Base-by-base conservation (phyloP, 2,888 invertebrate species). In the Caenorhabditis uteleia region DNA sequence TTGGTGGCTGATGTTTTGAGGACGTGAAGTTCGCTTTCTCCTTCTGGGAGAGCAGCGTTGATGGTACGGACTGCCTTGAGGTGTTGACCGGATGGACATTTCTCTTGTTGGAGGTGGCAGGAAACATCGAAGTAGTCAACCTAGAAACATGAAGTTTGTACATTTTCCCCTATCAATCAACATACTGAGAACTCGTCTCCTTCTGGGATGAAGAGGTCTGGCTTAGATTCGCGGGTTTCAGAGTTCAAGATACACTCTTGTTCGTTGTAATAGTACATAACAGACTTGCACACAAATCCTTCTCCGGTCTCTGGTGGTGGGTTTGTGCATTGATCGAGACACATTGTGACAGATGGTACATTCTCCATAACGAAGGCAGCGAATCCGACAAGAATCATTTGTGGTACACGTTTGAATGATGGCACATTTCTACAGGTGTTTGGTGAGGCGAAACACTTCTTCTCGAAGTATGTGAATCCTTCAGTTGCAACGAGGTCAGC, bases 181-280 rank as follows among this genome's bases (percentile, higher is more conserved):
- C 33, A 2, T 18, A 68, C 70, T 33, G 66, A 49, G 71, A 77
- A 77, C 40, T 77, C 78, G 6, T 77, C 78, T 56, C 76, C 77
- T 54, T 83, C 83, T 33, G 78, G 74, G 42, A 82, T 80, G 75
- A 83, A 82, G 23, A 83, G 65, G 39, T 83, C 82, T 23, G 82
- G 81, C 66, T 82, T 79, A 38, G 77, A 70, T 38, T 54, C 62
- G 39, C 80, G 70, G 21, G 77, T 75, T 51, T 83, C 83, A n/a
- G 80, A 77, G 61, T 83, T 83, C 40, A 83, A 64, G 59, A 83
- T 83, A 67, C 83, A 83, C 61, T 83, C 83, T 57, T 75, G 75
- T 53, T 83, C 82, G 59, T 82, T 82, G 77, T 83, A 83, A 71
- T 83, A 83, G 71, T 83, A 83, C 83, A 83, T 83, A 40, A 77